A percentile compares a stretch with the other conserved stretches of the same genome.
Conservation (phyloP, 2,888 invertebrate species). For the Diadegma fenestrale region DNA sequence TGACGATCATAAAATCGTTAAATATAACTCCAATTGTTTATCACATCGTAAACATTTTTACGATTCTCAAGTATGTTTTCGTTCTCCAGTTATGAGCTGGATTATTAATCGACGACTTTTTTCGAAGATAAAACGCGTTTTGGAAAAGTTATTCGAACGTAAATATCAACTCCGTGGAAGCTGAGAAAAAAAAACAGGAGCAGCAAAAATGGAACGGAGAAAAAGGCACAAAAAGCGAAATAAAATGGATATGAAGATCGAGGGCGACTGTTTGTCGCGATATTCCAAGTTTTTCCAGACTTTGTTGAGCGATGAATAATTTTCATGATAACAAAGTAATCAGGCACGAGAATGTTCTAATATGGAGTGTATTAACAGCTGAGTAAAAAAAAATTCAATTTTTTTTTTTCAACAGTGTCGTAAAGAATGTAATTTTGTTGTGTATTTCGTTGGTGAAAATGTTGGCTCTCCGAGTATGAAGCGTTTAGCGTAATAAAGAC, state of each 20-base stretch:
- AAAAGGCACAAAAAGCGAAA: too few species aligned
- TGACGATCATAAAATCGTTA: conserved; percentile 1
- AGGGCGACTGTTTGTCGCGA: background rate
- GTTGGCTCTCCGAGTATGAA: background rate
- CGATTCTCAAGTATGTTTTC: background rate
- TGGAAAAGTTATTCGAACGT: background rate
- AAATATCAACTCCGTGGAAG: background rate
- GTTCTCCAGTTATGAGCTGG: background rate
- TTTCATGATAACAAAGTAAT: background rate
- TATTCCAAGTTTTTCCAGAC: background rate
- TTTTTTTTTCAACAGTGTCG: background rate
- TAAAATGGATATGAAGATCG: background rate
- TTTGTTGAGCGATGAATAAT: background rate
- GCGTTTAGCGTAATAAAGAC: conserved; percentile 10
- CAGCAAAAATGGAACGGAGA: too few species aligned
- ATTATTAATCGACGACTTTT: background rate
- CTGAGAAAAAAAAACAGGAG: background rate
- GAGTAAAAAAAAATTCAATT: background rate
- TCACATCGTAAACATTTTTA: conserved; percentile 5
- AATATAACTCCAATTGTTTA: background rate
- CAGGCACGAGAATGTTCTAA: background rate
- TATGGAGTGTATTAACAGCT: background rate
- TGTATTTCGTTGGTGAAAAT: background rate
- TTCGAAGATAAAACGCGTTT: background rate
- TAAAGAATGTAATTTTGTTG: background rate